Evolutionary conservation across 2,113 vertebrate genomes (phyloP).

Genomic region (Gallinago undulata): DNA sequence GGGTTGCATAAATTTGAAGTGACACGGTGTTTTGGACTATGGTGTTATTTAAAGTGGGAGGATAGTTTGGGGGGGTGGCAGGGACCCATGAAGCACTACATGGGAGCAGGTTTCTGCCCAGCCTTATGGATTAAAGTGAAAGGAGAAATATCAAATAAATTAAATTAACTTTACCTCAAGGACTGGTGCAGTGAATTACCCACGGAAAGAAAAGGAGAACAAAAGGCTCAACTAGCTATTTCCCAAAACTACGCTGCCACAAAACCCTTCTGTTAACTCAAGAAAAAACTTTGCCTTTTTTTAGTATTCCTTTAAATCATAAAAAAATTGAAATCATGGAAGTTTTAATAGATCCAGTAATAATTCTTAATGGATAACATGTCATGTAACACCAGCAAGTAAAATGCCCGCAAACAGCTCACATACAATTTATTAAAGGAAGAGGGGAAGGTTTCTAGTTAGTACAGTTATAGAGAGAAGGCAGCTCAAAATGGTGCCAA

Average conservation of each 20-base stretch:
- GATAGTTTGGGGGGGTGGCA: neutral
- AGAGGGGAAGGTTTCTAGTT: neutral
- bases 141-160: neutral
- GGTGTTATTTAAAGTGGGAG: neutral
- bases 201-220: neutral
- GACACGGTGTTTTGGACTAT: neutral
- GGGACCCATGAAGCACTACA: neutral
- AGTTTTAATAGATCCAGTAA: neutral
- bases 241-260: neutral
- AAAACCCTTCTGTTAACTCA: neutral
- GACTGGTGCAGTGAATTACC: neutral
- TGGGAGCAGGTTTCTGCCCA: neutral
- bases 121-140: neutral
- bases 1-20: constrained; percentile 40
- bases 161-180: neutral
- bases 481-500: neutral
- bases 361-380: neutral
- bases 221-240: neutral
- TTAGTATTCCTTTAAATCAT: neutral
- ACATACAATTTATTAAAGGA: neutral
- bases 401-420: neutral
- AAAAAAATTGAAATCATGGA: neutral
- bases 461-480: neutral
- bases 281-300: neutral
- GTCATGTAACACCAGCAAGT: neutral